These are phyloP conservation scores for Aurelia sp. DNA, from an alignment of 30 jellyfish, hydroid and myxozoan genomes.

Conservation along the genomic window DNA sequence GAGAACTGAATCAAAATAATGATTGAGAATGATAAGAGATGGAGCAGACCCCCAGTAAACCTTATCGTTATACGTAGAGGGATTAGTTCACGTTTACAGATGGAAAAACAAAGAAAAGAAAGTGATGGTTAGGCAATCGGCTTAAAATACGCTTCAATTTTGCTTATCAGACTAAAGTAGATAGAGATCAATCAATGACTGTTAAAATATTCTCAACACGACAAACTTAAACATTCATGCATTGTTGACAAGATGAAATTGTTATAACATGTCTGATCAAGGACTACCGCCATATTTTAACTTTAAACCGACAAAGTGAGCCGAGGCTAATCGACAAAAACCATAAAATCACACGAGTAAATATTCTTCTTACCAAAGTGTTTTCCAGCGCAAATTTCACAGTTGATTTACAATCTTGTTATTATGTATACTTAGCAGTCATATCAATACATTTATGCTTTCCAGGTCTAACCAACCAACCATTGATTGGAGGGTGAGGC, in stretches of 20 bases:
- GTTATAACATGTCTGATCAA: constrained; percentile 73
- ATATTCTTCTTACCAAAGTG: constrained; percentile 33
- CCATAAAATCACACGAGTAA: constrained; percentile 56
- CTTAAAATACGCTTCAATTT: constrained; percentile 67
- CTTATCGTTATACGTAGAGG: constrained; percentile 66
- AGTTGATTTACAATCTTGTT: constrained; percentile 63
- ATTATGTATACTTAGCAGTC: constrained; percentile 38
- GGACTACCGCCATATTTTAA: constrained; percentile 70
- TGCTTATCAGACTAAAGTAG: constrained; percentile 65
- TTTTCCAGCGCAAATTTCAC: constrained; percentile 67
- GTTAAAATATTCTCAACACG: constrained; percentile 76
- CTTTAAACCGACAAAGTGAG: constrained; percentile 59
- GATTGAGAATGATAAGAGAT: constrained; percentile 35
- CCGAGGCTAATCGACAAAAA: constrained; percentile 53
- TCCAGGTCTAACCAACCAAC: constrained; percentile 6
- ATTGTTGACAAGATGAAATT: constrained; percentile 57
- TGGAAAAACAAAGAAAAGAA: constrained; percentile 48
- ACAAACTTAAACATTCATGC: constrained; percentile 52
- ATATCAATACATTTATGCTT: constrained; percentile 13
- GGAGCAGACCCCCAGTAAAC: constrained; percentile 71
- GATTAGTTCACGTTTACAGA: constrained; percentile 66
- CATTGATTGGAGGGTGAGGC: too few relatives aligned
- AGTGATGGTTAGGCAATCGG: constrained; percentile 64
- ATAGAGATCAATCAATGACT: constrained; percentile 74
- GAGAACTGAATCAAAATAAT: constrained; percentile 66